A percentile compares a stretch with the other conserved stretches of the same genome.
These are phyloP conservation scores for Hydropsyche tenuis DNA, from an alignment of 1,140 invertebrate genomes.

Conservation along the genomic window DNA sequence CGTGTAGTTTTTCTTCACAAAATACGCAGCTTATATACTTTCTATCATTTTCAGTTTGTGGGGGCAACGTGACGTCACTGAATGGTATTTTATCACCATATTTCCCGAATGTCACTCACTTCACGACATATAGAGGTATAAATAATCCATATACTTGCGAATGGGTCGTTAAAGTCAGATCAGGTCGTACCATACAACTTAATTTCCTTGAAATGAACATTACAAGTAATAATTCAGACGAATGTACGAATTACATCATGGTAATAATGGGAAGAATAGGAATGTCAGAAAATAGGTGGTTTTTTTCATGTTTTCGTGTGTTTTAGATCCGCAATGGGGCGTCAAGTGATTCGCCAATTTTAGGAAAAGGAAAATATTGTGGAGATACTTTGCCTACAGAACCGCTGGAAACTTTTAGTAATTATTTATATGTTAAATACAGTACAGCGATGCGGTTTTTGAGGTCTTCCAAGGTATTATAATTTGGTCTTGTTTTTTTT, in stretches of 20 bases:
- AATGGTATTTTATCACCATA: slow-evolving; percentile 56
- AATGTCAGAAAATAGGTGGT: neutral
- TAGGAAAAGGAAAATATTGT: slow-evolving; percentile 80
- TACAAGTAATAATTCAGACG: slow-evolving; percentile 53
- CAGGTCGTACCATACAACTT: slow-evolving; percentile 73
- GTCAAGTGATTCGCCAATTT: slow-evolving; percentile 71
- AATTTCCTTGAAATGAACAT: slow-evolving; percentile 69
- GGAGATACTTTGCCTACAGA: slow-evolving; percentile 61
- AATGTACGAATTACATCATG: slow-evolving; percentile 70
- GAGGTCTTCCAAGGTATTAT: no score
- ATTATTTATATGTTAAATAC: slow-evolving; percentile 65
- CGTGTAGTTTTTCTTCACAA: no score
- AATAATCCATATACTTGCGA: slow-evolving; percentile 63
- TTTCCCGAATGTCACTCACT: slow-evolving; percentile 50
- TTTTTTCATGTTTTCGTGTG: slow-evolving; percentile 18
- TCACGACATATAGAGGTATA: slow-evolving; percentile 8
- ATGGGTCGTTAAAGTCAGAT: slow-evolving; percentile 75
- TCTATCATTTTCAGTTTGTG: slow-evolving; percentile 64
- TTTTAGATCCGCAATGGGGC: slow-evolving; percentile 76
- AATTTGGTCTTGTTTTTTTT: no score
- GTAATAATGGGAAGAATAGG: slow-evolving; percentile 57
- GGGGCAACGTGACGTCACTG: slow-evolving; percentile 57
- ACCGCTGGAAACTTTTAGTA: slow-evolving; percentile 68
- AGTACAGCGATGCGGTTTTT: neutral
- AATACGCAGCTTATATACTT: slow-evolving; percentile 38